A percentile compares a stretch with the other conserved stretches of the same genome.
Evolutionary conservation across 2,888 invertebrate species (phyloP).

Genomic region (Beris morrisii): DNA sequence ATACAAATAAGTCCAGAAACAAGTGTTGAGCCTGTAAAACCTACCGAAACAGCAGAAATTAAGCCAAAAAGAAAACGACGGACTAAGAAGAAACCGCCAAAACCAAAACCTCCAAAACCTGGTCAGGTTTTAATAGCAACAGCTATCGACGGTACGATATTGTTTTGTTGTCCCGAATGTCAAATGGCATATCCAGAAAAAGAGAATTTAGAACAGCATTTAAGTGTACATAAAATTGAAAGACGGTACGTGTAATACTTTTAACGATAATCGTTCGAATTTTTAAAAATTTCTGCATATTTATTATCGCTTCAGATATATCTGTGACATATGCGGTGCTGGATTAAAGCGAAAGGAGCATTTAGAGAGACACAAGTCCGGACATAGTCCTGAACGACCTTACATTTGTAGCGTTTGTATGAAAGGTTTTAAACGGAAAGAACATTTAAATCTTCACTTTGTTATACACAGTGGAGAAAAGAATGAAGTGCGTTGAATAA

Average conservation of each 20-base stretch:
- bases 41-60: conserved; percentile 45
- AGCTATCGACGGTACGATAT: conserved; percentile 71
- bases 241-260: conserved; percentile 55
- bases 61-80: conserved; percentile 64
- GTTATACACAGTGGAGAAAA: conserved; percentile 85
- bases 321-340: conserved; percentile 76
- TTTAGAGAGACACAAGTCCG: conserved; percentile 75
- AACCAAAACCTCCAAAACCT: conserved; percentile 77
- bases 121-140: conserved; percentile 77
- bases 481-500: conserved; percentile 62
- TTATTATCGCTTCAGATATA: conserved; percentile 55
- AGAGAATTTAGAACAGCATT: conserved; percentile 74
- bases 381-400: conserved; percentile 79
- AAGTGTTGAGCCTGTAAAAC: conserved; percentile 48
- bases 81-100: conserved; percentile 78
- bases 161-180: conserved; percentile 80
- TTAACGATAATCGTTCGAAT: not conserved
- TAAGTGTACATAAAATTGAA: conserved; percentile 78
- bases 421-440: conserved; percentile 79
- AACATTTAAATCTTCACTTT: conserved; percentile 79
- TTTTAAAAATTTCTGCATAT: not conserved
- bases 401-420: conserved; percentile 76
- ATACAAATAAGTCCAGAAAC: conserved; percentile 54
- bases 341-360: conserved; percentile 78
- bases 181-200: conserved; percentile 81